phyloP scores from a whole-genome alignment of 2,888 invertebrate genomes.

The Anagyrus pseudococci region DNA sequence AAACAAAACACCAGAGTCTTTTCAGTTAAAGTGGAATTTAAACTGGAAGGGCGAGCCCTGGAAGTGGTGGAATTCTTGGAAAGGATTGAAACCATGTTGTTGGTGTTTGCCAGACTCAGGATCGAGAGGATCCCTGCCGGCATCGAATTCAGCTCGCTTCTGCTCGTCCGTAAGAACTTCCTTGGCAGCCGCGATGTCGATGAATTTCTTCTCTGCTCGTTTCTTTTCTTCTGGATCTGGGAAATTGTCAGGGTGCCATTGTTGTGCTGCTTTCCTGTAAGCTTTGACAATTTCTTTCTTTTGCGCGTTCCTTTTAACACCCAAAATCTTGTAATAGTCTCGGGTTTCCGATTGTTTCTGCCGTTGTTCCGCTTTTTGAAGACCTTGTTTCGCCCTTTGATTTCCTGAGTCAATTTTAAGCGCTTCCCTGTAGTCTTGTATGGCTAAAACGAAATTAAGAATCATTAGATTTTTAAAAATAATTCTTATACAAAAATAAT shows the following conservation, averaged over 20 bases:
- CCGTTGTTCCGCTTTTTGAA: constrained; percentile 85
- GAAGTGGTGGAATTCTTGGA: constrained; percentile 71
- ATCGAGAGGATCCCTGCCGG: constrained; percentile 95
- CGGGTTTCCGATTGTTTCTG: constrained; percentile 91
- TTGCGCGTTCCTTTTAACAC: constrained; percentile 86
- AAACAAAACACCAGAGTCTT: constrained; percentile 8
- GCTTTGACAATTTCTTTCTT: constrained; percentile 96
- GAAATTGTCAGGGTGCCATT: constrained; percentile 99
- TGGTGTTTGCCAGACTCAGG: constrained; percentile 79
- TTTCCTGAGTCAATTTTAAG: constrained; percentile 80
- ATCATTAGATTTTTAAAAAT: not conserved
- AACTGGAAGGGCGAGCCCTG: constrained; percentile 88
- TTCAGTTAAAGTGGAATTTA: constrained; percentile 96
- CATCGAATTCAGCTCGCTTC: constrained; percentile 92
- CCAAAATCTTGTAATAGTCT: constrained; percentile 97
- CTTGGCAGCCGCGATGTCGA: constrained; percentile 98
- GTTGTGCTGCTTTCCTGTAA: constrained; percentile 94
- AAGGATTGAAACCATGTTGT: constrained; percentile 74
- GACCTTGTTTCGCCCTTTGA: constrained; percentile 86
- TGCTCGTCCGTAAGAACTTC: constrained; percentile 92
- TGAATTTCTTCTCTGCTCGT: constrained; percentile 95
- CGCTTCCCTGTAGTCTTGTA: constrained; percentile 86
- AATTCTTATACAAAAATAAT: not conserved
- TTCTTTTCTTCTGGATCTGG: constrained; percentile 86
- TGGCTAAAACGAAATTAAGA: constrained; percentile 68